Conservation (phyloP, 2,113 vertebrate genomes). For the Glaucidium brasilianum region DNA sequence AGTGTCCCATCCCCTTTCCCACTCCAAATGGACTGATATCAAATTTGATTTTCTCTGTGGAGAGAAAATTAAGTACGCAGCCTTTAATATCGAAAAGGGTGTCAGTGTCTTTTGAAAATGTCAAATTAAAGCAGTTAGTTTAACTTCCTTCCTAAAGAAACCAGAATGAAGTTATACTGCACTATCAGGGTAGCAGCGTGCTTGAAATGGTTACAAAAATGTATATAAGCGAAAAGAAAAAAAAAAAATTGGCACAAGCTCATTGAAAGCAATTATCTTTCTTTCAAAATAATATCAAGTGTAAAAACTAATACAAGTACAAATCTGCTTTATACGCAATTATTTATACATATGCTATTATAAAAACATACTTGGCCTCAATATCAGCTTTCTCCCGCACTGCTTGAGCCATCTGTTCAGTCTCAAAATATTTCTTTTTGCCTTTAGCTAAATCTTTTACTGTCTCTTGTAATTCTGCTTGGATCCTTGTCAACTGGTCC, state of each 20-base stretch:
- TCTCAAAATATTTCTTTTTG: constrained; percentile 99
- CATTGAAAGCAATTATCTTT: neutral
- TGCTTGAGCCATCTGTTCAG: constrained; percentile 97
- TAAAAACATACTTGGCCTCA: constrained; percentile 91
- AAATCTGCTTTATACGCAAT: neutral
- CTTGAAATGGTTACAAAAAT: neutral
- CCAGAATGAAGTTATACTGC: neutral
- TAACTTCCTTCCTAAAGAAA: neutral
- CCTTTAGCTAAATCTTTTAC: constrained; percentile 98
- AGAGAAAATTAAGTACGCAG: neutral
- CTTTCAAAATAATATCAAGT: neutral
- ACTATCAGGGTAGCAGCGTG: neutral
- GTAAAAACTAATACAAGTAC: neutral
- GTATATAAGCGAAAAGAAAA: neutral
- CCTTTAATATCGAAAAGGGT: neutral
- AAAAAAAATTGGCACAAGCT: neutral
- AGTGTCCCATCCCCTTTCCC: neutral
- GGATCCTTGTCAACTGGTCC: constrained; percentile 94
- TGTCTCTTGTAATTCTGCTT: constrained; percentile 94
- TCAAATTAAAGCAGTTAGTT: neutral
- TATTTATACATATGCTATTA: constrained; percentile 19
- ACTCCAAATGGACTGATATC: neutral
- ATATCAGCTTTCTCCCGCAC: constrained; percentile 97
- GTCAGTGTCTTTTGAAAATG: neutral
- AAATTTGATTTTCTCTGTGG: neutral